Evolutionary conservation across 2,888 invertebrate genomes (phyloP).

Genomic region (Bugula neritina): DNA sequence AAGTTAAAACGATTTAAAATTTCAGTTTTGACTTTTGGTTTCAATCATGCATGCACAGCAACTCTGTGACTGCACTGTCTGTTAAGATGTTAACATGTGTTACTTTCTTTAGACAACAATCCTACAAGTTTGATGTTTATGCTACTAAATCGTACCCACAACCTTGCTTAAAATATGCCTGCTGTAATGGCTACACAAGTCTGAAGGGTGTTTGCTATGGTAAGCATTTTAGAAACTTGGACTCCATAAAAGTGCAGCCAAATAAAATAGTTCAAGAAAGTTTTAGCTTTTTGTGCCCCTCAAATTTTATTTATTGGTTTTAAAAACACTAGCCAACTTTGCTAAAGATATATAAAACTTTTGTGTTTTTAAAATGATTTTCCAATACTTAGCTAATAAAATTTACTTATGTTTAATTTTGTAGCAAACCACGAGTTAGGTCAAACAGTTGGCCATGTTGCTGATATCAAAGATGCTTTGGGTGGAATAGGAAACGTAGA

Average conservation of each 20-base stretch:
- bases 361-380: too few relatives aligned
- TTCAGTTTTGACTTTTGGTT: too few relatives aligned
- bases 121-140: conserved; percentile 3
- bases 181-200: conserved; percentile 15
- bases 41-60: too few relatives aligned
- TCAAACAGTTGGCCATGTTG: background rate
- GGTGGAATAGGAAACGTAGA: background rate
- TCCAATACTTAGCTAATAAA: background rate
- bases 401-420: background rate
- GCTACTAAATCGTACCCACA: conserved; percentile 2
- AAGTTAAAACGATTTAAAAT: too few relatives aligned
- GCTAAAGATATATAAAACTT: too few relatives aligned
- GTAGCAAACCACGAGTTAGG: conserved; percentile 10
- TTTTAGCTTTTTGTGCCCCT: too few relatives aligned
- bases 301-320: too few relatives aligned
- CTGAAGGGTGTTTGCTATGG: conserved; percentile 20
- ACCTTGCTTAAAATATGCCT: conserved; percentile 1
- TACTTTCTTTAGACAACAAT: conserved; percentile 9
- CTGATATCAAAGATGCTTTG: conserved; percentile 7
- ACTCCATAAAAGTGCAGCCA: too few relatives aligned
- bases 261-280: too few relatives aligned
- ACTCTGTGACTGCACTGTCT: too few relatives aligned
- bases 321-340: too few relatives aligned
- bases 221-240: background rate
- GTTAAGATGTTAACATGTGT: too few relatives aligned